phyloP scores from a whole-genome alignment of 2,113 vertebrate genomes.

The Nycticorax nycticorax region DNA sequence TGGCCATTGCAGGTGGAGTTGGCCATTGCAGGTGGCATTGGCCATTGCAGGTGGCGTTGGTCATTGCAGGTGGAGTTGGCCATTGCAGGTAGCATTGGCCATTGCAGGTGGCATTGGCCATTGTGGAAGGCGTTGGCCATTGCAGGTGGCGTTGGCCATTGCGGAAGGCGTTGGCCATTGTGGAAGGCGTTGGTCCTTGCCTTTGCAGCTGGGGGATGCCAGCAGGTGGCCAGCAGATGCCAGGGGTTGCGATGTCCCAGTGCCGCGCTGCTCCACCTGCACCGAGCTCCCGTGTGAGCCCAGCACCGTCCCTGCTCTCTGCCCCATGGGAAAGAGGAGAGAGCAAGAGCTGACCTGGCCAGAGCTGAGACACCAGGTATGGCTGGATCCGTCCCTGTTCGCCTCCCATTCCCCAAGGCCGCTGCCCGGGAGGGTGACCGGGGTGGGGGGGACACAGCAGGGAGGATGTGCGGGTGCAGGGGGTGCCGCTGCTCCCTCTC shows the following conservation, averaged over 20 bases:
- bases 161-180: background rate
- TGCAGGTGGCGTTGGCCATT: fast-evolving
- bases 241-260: fast-evolving
- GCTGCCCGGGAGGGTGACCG: background rate
- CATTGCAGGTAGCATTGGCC: fast-evolving
- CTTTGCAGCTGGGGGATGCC: fast-evolving
- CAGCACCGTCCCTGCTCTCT: background rate
- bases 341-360: background rate
- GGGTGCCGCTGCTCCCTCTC: background rate
- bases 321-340: background rate
- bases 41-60: fast-evolving
- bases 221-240: fast-evolving
- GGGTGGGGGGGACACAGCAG: fast-evolving
- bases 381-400: fast-evolving
- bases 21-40: fast-evolving
- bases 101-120: fast-evolving
- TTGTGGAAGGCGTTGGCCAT: fast-evolving
- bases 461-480: fast-evolving
- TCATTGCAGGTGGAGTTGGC: fast-evolving
- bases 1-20: fast-evolving
- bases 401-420: fast-evolving
- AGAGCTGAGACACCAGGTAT: fast-evolving
- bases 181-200: fast-evolving
- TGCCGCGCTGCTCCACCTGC: background rate
- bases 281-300: background rate